Conservation (phyloP, 2,888 invertebrate species). For the Phengaris arion region DNA sequence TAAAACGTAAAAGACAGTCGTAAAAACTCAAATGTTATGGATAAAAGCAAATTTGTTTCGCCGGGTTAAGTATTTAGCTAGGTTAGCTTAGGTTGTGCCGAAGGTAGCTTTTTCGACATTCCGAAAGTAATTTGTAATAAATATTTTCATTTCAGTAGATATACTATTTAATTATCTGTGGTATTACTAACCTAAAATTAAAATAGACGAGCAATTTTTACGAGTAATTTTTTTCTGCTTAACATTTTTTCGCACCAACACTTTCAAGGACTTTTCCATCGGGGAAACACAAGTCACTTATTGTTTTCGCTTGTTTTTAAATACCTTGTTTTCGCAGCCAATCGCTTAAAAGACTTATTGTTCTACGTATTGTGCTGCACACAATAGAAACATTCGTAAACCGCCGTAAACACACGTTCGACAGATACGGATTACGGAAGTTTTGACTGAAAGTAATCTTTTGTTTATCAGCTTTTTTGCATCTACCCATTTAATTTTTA, state of each 20-base stretch:
- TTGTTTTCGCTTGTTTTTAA: conserved; percentile 21
- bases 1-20: too few species aligned
- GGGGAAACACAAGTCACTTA: neutral
- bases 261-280: conserved; percentile 17
- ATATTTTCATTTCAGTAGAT: too few species aligned
- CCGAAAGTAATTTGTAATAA: too few species aligned
- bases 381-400: conserved; percentile 34
- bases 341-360: conserved; percentile 34
- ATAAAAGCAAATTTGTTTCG: too few species aligned
- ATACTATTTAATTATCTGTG: too few species aligned
- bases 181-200: too few species aligned
- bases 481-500: too few species aligned
- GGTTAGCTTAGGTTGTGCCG: too few species aligned
- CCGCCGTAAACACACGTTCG: conserved; percentile 15
- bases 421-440: neutral
- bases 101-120: too few species aligned
- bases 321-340: conserved; percentile 19
- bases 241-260: neutral
- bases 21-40: too few species aligned
- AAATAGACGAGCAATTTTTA: neutral
- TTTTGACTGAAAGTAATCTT: conserved; percentile 11
- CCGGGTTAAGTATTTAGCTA: too few species aligned
- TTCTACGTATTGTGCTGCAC: conserved; percentile 32
- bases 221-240: neutral
- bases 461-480: neutral